phyloP scores from a whole-genome alignment of 2,888 invertebrate genomes.

The Cheilosia grossa region DNA sequence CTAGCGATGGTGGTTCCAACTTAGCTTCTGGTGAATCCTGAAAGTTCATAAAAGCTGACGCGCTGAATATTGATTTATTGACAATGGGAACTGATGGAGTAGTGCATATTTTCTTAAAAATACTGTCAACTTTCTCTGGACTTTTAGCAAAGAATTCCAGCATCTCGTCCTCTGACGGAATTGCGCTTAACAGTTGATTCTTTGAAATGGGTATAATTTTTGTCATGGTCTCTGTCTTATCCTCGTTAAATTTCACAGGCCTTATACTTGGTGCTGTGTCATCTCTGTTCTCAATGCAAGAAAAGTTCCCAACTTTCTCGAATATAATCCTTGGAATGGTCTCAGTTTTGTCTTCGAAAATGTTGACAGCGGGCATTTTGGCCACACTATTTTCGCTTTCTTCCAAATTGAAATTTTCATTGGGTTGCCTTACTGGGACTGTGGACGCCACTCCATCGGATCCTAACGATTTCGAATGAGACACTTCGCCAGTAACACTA shows the following conservation, averaged over 20 bases:
- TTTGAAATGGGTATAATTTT: constrained; percentile 74
- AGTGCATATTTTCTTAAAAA: constrained; percentile 4
- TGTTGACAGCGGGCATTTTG: constrained; percentile 29
- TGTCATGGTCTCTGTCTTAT: constrained; percentile 81
- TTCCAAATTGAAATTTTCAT: constrained; percentile 41
- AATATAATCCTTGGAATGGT: constrained; percentile 70
- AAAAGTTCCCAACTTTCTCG: constrained; percentile 78
- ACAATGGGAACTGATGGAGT: constrained; percentile 11
- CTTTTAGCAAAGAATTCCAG: constrained; percentile 72
- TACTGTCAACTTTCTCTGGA: constrained; percentile 22
- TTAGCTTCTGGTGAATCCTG: constrained; percentile 57
- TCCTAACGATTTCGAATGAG: constrained; percentile 40
- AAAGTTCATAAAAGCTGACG: constrained; percentile 63
- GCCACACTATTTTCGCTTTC: constrained; percentile 46
- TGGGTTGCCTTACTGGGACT: not conserved
- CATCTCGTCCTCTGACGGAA: constrained; percentile 72
- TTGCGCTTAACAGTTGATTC: not conserved
- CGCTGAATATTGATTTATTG: constrained; percentile 54
- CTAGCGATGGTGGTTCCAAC: constrained; percentile 12
- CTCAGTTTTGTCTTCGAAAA: constrained; percentile 78
- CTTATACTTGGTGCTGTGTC: constrained; percentile 75
- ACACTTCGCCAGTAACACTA: constrained; percentile 36
- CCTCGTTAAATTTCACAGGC: constrained; percentile 77
- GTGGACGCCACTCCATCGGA: not conserved
- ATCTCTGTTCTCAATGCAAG: constrained; percentile 79